Evolutionary conservation across 1,140 invertebrate genomes (phyloP), one percentile per base, ranked within the genome.

Genomic region (Mactra quadrangularis): DNA sequence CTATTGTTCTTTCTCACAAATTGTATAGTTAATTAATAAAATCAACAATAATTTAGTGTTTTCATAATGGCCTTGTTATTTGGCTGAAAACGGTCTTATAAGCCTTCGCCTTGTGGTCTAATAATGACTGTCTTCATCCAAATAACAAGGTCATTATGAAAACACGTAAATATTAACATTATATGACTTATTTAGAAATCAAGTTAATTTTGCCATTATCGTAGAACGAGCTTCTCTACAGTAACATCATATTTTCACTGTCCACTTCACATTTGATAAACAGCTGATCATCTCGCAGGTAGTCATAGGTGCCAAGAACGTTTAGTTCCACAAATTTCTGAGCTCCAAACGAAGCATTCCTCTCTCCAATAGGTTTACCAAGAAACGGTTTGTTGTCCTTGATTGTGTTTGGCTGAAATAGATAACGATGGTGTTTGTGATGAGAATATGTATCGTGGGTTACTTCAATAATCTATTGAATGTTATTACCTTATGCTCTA

Each of bases 231-330:
- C 7, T 11, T 53, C 50, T n/a, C 71, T 83, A 89, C 53, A 89
- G 33, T 19, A 84, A n/a, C 60, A 83, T 75, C 86, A 90, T 90
- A 38, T 86, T 83, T 4, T 90, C 86, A 53, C 74, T 84, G 74
- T 98, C 97, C 0, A 98, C 96, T 93, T 97, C 97, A 75, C 98
- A 97, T 90, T 97, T 95, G 76, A 99, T 95, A 89, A 97, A 99
- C 91, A 99, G 95, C 1, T 96, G 96, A 90, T 98, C 97, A 87
- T 98, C 97, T 91, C 96, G 96, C 82, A 98, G 94, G 89, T 98
- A 99, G 88, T 92, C 92, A 4, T 88, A 87, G 19, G 91, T 87
- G 17, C 84, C 82, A n/a, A 90, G 22, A 4, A 89, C 70, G 17
- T 85, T 83, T 15, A 91, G 35, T 38, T 91, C 87, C 25, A 90